phyloP scores from a whole-genome alignment of 2,113 vertebrate species.

The Phaethon lepturus region DNA sequence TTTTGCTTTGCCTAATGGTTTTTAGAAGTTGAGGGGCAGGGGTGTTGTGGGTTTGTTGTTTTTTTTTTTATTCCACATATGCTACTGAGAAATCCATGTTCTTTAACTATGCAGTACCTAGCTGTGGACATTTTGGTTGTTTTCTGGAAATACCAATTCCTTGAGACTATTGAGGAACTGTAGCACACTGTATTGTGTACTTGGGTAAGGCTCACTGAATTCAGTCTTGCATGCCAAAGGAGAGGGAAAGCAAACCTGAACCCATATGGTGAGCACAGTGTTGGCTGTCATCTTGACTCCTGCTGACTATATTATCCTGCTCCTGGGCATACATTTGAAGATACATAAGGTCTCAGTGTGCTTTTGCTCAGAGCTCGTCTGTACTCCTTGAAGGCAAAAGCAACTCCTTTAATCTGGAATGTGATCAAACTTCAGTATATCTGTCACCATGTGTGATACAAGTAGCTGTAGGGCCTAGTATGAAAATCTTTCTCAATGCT shows the following conservation, averaged over 20 bases:
- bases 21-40: not conserved
- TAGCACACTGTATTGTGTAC: not conserved
- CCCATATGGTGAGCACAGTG: constrained; percentile 1
- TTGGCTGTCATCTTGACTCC: constrained; percentile 33
- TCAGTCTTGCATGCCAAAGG: not conserved
- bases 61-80: not conserved
- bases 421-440: not conserved
- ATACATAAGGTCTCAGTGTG: constrained; percentile 19
- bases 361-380: not conserved
- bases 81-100: not conserved
- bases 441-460: not conserved
- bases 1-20: not conserved
- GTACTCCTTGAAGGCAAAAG: constrained; percentile 32
- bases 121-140: not conserved
- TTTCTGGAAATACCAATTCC: not conserved
- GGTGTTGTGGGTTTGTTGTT: not conserved
- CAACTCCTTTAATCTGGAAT: constrained; percentile 26
- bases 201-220: not conserved
- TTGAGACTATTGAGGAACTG: not conserved
- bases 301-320: not conserved
- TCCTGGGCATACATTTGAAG: not conserved
- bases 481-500: not conserved
- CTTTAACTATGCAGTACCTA: not conserved
- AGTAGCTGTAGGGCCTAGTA: not conserved
- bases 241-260: constrained; percentile 13